Conservation (phyloP, 2,113 vertebrate species). For the Dipodomys stephensi region DNA sequence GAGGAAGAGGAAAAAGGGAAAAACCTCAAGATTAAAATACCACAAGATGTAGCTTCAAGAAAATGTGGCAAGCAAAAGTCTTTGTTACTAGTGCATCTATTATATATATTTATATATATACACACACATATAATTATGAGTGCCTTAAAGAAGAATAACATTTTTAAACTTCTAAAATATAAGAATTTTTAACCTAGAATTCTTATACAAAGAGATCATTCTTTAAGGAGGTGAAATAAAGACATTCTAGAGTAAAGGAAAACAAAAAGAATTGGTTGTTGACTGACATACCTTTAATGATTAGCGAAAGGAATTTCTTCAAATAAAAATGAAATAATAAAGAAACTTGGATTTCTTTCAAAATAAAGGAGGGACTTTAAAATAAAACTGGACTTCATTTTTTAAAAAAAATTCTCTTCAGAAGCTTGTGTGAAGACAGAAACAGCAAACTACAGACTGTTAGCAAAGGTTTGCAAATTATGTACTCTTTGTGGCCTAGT, state of each 20-base stretch:
- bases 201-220: not conserved
- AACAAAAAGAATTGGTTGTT: not conserved
- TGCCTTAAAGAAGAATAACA: not conserved
- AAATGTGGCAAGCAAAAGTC: no score
- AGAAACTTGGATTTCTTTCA: not conserved
- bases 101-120: no score
- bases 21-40: not conserved
- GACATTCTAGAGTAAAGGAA: not conserved
- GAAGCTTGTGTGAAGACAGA: not conserved
- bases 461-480: not conserved
- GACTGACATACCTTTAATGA: not conserved
- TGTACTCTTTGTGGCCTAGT: not conserved
- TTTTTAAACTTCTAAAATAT: constrained; percentile 6
- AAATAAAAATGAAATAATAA: not conserved
- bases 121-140: not conserved
- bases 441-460: not conserved
- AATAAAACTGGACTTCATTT: no score
- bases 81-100: no score
- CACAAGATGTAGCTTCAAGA: no score
- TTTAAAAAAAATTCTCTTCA: not conserved
- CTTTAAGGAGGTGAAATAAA: not conserved
- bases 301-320: not conserved
- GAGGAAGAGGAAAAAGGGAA: no score
- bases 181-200: not conserved
- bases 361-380: not conserved